phyloP scores from a whole-genome alignment of 2,888 invertebrate genomes.

The Latheticus oryzae region DNA sequence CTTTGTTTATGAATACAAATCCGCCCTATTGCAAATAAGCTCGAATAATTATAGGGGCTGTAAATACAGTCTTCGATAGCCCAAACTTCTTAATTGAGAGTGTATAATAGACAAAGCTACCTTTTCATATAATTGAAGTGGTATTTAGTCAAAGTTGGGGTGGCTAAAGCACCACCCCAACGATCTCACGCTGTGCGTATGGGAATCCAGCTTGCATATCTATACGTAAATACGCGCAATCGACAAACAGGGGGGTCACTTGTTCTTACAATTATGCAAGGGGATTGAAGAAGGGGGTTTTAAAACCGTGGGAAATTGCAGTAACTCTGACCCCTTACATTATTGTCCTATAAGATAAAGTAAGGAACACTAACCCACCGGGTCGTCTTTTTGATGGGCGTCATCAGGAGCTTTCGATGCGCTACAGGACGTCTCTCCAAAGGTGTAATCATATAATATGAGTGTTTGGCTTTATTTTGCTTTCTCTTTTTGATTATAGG shows the following conservation, averaged over 20 bases:
- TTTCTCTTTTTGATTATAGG: constrained; percentile 19
- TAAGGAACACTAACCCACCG: constrained; percentile 39
- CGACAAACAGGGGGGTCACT: constrained; percentile 50
- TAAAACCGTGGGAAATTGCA: constrained; percentile 41
- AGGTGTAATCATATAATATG: constrained; percentile 30
- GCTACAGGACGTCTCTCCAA: constrained; percentile 35
- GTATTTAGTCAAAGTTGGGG: constrained; percentile 49
- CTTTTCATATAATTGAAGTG: constrained; percentile 46
- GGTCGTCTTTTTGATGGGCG: constrained; percentile 40
- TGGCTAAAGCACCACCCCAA: constrained; percentile 51
- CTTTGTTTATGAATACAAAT: too few relatives aligned
- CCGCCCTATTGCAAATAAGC: not conserved
- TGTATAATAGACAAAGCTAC: constrained; percentile 30
- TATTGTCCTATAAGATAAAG: constrained; percentile 38
- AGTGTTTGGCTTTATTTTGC: constrained; percentile 28
- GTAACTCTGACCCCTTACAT: constrained; percentile 39
- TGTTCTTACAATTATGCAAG: constrained; percentile 48
- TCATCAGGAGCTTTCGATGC: constrained; percentile 33
- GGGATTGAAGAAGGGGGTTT: constrained; percentile 41
- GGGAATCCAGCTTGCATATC: constrained; percentile 52
- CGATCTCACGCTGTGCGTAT: constrained; percentile 54
- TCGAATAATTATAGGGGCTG: too few relatives aligned
- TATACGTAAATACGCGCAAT: constrained; percentile 50
- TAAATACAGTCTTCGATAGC: too few relatives aligned
- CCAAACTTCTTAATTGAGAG: constrained; percentile 27